Evolutionary conservation across 2,113 vertebrate species (phyloP), one percentile per base, ranked within the genome.

Genomic region (Sardina pilchardus): DNA sequence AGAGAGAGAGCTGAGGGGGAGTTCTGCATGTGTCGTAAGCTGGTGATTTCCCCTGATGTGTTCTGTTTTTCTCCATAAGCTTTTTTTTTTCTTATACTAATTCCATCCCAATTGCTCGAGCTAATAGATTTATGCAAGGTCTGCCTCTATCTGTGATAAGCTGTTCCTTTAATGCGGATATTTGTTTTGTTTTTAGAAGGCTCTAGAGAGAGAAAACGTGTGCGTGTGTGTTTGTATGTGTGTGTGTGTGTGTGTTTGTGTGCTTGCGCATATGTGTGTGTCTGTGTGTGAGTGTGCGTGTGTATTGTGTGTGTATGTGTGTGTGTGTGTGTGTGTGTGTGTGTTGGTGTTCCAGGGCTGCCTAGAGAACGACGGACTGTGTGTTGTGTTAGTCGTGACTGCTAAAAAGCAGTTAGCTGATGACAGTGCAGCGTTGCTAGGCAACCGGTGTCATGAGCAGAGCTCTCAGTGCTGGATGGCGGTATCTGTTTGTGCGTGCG

Each of bases 351-450:
- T 92, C 91, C 92, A 92, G 89, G 90, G 89, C 92, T 94, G 92
- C 92, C 91, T 92, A 91, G 91, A 95, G 94, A 95, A 92, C 93
- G 93, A 93, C 92, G 93, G 93, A 93, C 93, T 93, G 94, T 94
- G 90, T 93, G 95, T 95, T 96, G 94, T 95, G 94, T 97, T 95
- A 96, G 96, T 98, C 95, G 94, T 97, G 97, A 97, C 96, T 96
- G 93, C 94, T 96, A 91, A 95, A 96, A 96, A 96, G 94, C 94
- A 93, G 91, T 96, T 95, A 95, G 96, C 96, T 95, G 95, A 95
- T 95, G 96, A 95, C 94, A 95, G 96, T 94, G 93, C 94, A 95
- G 93, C 92, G 94, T 96, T 97, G 95, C 96, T 96, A 95, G 93
- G 96, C 96, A 95, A 93, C 94, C 43, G 90, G 91, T 93, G 94